These are phyloP conservation scores for Zaprionus lineosus DNA, from an alignment of 2,888 invertebrate species.

Conservation along the genomic window DNA sequence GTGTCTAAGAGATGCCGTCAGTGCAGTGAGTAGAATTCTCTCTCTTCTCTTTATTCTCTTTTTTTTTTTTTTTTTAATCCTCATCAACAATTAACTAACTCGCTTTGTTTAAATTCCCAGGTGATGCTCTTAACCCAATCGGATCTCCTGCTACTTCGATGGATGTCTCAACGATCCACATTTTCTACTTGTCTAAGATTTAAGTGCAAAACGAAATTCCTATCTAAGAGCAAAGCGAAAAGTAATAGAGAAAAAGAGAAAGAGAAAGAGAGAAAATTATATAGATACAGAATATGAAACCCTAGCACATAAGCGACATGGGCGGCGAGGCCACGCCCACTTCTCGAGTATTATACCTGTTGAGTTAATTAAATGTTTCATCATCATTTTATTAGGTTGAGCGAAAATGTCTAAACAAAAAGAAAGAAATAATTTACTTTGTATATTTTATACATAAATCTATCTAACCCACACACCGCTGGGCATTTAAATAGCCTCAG, in stretches of 20 bases:
- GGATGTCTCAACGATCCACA: too few relatives aligned
- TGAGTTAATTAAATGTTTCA: constrained; percentile 33
- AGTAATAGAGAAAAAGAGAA: constrained; percentile 1
- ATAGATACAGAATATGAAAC: constrained; percentile 13
- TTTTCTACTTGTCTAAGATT: constrained; percentile 31
- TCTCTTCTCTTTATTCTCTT: constrained; percentile 1
- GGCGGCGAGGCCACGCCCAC: constrained; percentile 47
- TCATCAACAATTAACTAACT: too few relatives aligned
- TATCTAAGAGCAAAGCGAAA: constrained; percentile 52
- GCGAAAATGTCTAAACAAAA: constrained; percentile 34
- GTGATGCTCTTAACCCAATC: not conserved
- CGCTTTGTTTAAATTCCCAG: too few relatives aligned
- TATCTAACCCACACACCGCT: constrained; percentile 11
- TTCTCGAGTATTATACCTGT: constrained; percentile 68
- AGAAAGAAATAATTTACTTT: too few relatives aligned
- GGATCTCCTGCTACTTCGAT: too few relatives aligned
- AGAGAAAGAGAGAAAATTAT: constrained; percentile 3
- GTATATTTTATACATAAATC: too few relatives aligned
- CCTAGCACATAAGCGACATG: constrained; percentile 36
- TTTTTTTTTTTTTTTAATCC: too few relatives aligned
- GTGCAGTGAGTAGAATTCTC: constrained; percentile 25
- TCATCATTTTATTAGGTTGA: not conserved
- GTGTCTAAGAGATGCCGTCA: constrained; percentile 64
- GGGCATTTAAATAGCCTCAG: constrained; percentile 10
- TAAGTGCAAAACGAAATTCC: constrained; percentile 64